Evolutionary conservation across 2,113 vertebrate species (phyloP).

Genomic region (Sinocyclocheilus anshuiensis): DNA sequence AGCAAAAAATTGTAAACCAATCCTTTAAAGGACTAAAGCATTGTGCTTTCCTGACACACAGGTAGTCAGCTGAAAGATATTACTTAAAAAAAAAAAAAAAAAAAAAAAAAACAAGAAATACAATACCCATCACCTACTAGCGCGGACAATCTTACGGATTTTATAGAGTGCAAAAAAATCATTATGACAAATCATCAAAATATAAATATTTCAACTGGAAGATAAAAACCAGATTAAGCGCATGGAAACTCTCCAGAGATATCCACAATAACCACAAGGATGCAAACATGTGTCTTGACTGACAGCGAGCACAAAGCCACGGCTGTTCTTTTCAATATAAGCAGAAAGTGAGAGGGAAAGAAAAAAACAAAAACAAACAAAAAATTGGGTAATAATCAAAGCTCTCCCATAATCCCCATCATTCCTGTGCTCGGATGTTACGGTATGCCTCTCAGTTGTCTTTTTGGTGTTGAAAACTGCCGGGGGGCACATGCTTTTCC

Average conservation of each 20-base stretch:
- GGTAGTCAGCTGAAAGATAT: slow-evolving; percentile 12
- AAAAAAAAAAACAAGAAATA: slow-evolving; percentile 6
- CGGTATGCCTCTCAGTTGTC: slow-evolving; percentile 66
- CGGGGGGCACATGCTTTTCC: slow-evolving; percentile 67
- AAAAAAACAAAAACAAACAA: slow-evolving; percentile 33
- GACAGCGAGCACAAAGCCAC: slow-evolving; percentile 69
- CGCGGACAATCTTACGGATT: background rate
- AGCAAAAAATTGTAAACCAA: background rate
- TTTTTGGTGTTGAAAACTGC: slow-evolving; percentile 61
- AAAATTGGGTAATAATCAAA: slow-evolving; percentile 76
- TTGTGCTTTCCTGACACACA: background rate
- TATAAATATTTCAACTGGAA: slow-evolving; percentile 61
- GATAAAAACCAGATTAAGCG: slow-evolving; percentile 73
- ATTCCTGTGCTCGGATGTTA: slow-evolving; percentile 75
- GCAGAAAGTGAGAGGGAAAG: slow-evolving; percentile 55
- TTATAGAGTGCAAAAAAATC: slow-evolving; percentile 41
- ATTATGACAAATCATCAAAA: slow-evolving; percentile 62
- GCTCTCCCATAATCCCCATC: slow-evolving; percentile 75
- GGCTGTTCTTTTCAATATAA: slow-evolving; percentile 70
- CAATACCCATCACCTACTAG: slow-evolving; percentile 39
- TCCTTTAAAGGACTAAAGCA: background rate
- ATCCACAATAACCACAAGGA: slow-evolving; percentile 66
- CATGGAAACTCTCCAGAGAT: slow-evolving; percentile 72
- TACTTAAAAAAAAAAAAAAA: slow-evolving; percentile 17
- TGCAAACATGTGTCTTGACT: slow-evolving; percentile 70